Evolutionary conservation across 1,140 invertebrate species (phyloP).

Genomic region (Pissodes strobi): DNA sequence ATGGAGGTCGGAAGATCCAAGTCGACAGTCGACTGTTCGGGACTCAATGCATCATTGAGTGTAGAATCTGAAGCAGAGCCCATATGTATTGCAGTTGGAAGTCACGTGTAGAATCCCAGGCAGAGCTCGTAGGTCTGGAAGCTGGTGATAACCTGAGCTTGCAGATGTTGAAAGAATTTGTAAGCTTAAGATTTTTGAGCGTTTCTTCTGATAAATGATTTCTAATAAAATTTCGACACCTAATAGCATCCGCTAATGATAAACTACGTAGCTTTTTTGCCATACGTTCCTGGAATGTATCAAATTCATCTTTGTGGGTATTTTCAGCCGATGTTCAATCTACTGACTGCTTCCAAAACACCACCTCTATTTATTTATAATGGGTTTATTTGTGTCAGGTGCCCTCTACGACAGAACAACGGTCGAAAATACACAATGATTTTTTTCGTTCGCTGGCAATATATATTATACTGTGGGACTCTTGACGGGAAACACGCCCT

Average conservation of each 20-base stretch:
- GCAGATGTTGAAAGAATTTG: too few species aligned
- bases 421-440: neutral
- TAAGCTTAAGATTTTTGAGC: too few species aligned
- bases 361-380: too few species aligned
- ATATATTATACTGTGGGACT: neutral
- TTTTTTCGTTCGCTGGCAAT: neutral
- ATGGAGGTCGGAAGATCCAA: slow-evolving; percentile 6
- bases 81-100: too few species aligned
- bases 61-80: too few species aligned
- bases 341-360: neutral
- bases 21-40: too few species aligned
- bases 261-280: neutral
- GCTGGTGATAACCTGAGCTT: too few species aligned
- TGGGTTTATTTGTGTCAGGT: neutral
- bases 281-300: neutral
- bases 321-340: neutral
- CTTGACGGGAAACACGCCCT: neutral
- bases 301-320: neutral
- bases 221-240: neutral
- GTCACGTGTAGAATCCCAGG: too few species aligned
- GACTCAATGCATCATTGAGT: too few species aligned
- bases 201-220: too few species aligned
- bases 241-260: neutral
- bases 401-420: neutral
- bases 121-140: too few species aligned